These are phyloP conservation scores for Eolophus roseicapilla DNA, from an alignment of 2,113 vertebrate genomes.

Conservation along the genomic window DNA sequence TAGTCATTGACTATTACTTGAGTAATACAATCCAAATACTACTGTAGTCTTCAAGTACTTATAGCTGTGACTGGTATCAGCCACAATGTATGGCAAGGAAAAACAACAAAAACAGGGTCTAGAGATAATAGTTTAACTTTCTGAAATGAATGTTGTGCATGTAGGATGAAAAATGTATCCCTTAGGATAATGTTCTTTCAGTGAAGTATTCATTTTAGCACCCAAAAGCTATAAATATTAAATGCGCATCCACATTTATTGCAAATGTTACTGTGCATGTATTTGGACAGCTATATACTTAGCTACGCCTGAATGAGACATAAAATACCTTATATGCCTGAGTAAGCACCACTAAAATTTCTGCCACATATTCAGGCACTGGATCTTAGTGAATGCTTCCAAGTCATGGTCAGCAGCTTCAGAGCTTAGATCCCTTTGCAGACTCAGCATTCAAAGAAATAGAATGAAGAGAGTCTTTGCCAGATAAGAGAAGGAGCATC, in stretches of 20 bases:
- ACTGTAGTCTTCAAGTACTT: neutral
- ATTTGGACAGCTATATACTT: neutral
- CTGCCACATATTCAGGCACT: neutral
- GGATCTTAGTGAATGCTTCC: neutral
- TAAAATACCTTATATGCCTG: constrained; percentile 14
- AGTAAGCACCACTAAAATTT: constrained; percentile 9
- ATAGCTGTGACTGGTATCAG: neutral
- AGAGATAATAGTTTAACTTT: neutral
- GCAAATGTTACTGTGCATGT: neutral
- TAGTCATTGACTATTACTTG: neutral
- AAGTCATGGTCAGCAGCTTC: neutral
- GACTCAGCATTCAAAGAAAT: neutral
- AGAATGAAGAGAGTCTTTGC: neutral
- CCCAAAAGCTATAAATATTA: neutral
- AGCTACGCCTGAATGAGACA: neutral
- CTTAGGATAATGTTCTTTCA: neutral
- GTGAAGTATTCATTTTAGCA: neutral
- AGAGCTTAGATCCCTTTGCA: neutral
- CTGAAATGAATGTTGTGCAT: neutral
- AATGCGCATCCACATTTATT: neutral
- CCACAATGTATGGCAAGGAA: neutral
- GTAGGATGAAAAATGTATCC: neutral
- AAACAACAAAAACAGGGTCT: neutral
- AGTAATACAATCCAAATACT: neutral
- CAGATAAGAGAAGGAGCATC: neutral